Evolutionary conservation across 2,113 vertebrate genomes (phyloP).

Genomic region (Menura novaehollandiae): DNA sequence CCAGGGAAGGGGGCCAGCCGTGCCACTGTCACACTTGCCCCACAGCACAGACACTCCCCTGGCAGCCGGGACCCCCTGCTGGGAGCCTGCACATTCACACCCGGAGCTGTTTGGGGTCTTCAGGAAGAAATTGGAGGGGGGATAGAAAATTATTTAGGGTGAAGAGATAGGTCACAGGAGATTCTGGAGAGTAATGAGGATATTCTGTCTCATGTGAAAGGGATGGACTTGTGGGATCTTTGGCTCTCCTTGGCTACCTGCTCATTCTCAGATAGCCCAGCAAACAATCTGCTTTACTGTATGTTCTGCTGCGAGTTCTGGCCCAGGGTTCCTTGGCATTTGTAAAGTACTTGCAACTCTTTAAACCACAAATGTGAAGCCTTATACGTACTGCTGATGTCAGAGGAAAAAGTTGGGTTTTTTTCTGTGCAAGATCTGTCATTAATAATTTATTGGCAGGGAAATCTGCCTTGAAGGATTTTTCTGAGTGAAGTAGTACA

Average conservation of each 20-base stretch:
- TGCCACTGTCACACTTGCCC: not conserved
- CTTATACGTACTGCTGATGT: not conserved
- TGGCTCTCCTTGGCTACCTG: not conserved
- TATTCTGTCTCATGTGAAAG: not conserved
- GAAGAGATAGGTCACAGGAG: not conserved
- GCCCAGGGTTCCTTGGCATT: not conserved
- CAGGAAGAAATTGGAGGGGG: not conserved
- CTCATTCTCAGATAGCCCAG: not conserved
- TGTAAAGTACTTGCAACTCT: not conserved
- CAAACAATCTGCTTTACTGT: not conserved
- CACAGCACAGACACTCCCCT: not conserved
- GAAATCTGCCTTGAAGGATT: not conserved
- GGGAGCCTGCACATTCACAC: not conserved
- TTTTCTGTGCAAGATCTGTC: not conserved
- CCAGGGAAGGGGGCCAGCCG: not conserved
- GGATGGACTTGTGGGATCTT: not conserved
- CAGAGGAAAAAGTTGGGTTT: not conserved
- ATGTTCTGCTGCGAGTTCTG: not conserved
- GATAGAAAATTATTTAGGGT: not conserved
- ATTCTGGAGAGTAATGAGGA: not conserved
- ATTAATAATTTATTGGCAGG: not conserved
- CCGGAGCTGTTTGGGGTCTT: not conserved
- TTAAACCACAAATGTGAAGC: not conserved
- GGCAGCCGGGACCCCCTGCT: fast-evolving
- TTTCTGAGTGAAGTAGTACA: not conserved